Evolutionary conservation across 2,888 invertebrate species (phyloP).

Genomic region (Trichogramma evanescens): DNA sequence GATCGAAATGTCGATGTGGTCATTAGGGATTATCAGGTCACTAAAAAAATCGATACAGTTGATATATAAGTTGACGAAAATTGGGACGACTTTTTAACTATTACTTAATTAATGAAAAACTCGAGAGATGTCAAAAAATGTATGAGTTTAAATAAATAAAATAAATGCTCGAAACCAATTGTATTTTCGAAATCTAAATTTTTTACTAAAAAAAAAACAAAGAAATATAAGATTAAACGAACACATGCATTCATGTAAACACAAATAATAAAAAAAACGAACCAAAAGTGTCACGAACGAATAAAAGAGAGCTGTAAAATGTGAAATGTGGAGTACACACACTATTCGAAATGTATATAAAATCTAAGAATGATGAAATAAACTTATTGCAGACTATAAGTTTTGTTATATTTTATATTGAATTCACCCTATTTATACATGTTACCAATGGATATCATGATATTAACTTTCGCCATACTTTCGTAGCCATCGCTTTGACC

Average conservation of each 20-base stretch:
- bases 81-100: too few species aligned
- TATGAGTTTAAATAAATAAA: neutral
- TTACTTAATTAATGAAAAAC: neutral
- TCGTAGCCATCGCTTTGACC: too few species aligned
- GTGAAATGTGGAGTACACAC: neutral
- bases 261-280: slow-evolving; percentile 7
- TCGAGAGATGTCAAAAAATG: neutral
- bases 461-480: neutral
- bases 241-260: neutral
- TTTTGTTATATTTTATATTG: slow-evolving; percentile 4
- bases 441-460: neutral
- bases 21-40: too few species aligned
- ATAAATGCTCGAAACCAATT: neutral
- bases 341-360: slow-evolving; percentile 18
- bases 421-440: neutral
- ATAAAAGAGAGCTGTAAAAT: neutral
- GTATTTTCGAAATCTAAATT: slow-evolving; percentile 8
- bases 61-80: too few species aligned
- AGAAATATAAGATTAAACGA: slow-evolving; percentile 2
- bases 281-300: slow-evolving; percentile 15
- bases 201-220: slow-evolving; percentile 7
- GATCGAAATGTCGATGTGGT: too few species aligned
- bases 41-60: too few species aligned
- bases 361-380: slow-evolving; percentile 21
- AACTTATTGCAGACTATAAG: slow-evolving; percentile 20